phyloP scores from a whole-genome alignment of 1,140 invertebrate genomes.

The Drosophila paulistorum region DNA sequence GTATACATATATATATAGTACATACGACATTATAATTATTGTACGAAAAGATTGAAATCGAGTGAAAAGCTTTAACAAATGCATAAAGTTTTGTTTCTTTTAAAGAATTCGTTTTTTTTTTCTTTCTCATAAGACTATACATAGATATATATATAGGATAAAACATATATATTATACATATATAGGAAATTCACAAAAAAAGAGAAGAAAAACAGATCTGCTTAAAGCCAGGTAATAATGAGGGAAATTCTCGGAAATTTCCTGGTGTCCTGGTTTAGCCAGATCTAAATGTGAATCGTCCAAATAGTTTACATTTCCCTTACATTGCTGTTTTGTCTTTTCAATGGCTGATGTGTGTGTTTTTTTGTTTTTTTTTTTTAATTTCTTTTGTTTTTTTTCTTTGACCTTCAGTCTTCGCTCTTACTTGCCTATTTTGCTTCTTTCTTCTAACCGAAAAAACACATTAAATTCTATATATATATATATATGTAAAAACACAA shows the following conservation, averaged over 20 bases:
- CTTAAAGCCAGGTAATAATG: background rate
- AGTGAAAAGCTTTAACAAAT: conserved; percentile 37
- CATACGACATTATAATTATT: conserved; percentile 33
- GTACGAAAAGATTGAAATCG: conserved; percentile 38
- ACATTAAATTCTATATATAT: conserved; percentile 52
- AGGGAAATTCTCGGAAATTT: background rate
- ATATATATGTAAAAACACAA: conserved; percentile 44
- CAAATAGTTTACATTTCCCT: conserved; percentile 26
- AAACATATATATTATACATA: conserved; percentile 30
- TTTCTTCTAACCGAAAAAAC: conserved; percentile 23
- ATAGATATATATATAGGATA: conserved; percentile 34
- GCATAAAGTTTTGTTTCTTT: conserved; percentile 33
- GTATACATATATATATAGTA: conserved; percentile 15
- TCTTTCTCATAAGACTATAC: conserved; percentile 40
- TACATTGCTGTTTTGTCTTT: conserved; percentile 68
- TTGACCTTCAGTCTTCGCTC: conserved; percentile 78
- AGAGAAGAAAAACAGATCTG: background rate
- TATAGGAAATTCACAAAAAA: conserved; percentile 22
- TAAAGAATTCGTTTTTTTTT: conserved; percentile 20
- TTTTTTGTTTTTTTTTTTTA: conserved; percentile 37
- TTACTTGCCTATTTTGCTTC: conserved; percentile 35
- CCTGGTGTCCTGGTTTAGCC: background rate
- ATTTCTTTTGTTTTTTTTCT: conserved; percentile 53
- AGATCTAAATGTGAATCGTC: background rate
- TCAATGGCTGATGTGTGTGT: conserved; percentile 64